A percentile compares a stretch with the other conserved stretches of the same genome.
Conservation (phyloP, 2,797 vertebrate genomes). For the Protonibea diacanthus region DNA sequence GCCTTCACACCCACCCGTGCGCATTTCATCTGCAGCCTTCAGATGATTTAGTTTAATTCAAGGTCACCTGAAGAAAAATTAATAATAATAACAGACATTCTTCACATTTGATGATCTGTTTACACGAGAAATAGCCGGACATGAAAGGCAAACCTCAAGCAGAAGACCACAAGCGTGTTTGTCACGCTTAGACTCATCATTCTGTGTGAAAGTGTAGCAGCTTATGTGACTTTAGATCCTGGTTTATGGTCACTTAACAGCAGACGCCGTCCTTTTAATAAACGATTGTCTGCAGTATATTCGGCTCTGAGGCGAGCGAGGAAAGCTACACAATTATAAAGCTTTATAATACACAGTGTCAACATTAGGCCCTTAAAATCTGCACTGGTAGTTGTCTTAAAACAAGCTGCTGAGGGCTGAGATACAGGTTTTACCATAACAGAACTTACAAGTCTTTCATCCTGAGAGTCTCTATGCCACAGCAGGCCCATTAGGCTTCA, state of each 20-base stretch:
- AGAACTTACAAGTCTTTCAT: slow-evolving; percentile 64
- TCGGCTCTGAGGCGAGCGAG: slow-evolving; percentile 24
- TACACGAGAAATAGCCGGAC: slow-evolving; percentile 46
- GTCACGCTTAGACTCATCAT: slow-evolving; percentile 28
- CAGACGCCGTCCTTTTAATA: slow-evolving; percentile 41
- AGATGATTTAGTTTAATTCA: not conserved
- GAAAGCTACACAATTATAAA: not conserved
- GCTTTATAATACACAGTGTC: slow-evolving; percentile 27
- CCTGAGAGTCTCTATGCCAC: slow-evolving; percentile 61
- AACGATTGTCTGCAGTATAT: slow-evolving; percentile 21
- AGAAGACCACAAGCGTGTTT: slow-evolving; percentile 41
- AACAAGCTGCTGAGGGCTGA: slow-evolving; percentile 34
- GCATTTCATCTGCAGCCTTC: slow-evolving; percentile 7
- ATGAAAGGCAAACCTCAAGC: slow-evolving; percentile 56
- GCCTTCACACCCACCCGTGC: slow-evolving; percentile 11
- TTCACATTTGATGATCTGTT: slow-evolving; percentile 42
- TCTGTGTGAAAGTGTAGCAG: slow-evolving; percentile 20
- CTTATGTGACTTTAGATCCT: slow-evolving; percentile 31
- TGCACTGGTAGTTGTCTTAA: slow-evolving; percentile 19
- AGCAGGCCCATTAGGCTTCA: slow-evolving; percentile 75
- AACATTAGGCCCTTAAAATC: slow-evolving; percentile 13
- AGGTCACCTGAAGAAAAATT: no score
- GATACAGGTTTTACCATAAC: slow-evolving; percentile 52
- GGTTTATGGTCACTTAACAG: slow-evolving; percentile 32
- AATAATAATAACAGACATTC: slow-evolving; percentile 14